Evolutionary conservation across 2,888 invertebrate genomes (phyloP), one percentile per base, ranked within the genome.

Genomic region (Lymantria monacha): DNA sequence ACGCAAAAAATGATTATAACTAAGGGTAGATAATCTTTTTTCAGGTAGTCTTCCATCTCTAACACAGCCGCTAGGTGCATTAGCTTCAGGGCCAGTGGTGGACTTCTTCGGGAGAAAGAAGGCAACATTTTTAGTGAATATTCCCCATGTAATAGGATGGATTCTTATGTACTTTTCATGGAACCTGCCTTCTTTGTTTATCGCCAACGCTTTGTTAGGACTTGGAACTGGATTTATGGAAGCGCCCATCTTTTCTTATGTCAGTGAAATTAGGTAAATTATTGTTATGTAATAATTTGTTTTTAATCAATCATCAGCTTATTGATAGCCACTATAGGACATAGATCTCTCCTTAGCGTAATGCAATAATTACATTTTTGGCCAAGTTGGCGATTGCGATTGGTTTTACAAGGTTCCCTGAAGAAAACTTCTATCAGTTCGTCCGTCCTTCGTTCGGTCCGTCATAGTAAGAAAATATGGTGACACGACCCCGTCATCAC

Each of bases 191-290:
- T 72, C 81, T 0, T 73, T 93, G 30, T 93, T 91, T 69, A 69
- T 87, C 5, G 92, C 92, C 0, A 91, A 87, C 37, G 86, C 86
- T 3, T 68, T 93, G 9, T 72, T 93, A 41, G 93, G 93, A 0
- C 61, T 93, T 0, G 92, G 93, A 0, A 89, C 92, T 10, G 93
- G 93, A 0, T 84, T 93, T 37, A 92, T 93, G 92, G 93, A 93
- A 66, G 93, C 93, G 0, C 93, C 93, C 0, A 89, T 92, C 40
- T 85, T 92, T 51, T 91, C 93, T 1, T 93, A 93, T 63, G 91
- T 93, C 9, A 92, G 93, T 8, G 93, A 93, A 81, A 92, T 93
- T 30, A 91, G 89, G 92, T 92, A 56, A 62, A 66, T 53, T 22
- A 38, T 14, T 22, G 8, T 37, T 30, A 14, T 30, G 7, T 10